These are phyloP conservation scores for Sebastes schlegelii DNA, from an alignment of 2,113 vertebrate genomes.

Conservation along the genomic window DNA sequence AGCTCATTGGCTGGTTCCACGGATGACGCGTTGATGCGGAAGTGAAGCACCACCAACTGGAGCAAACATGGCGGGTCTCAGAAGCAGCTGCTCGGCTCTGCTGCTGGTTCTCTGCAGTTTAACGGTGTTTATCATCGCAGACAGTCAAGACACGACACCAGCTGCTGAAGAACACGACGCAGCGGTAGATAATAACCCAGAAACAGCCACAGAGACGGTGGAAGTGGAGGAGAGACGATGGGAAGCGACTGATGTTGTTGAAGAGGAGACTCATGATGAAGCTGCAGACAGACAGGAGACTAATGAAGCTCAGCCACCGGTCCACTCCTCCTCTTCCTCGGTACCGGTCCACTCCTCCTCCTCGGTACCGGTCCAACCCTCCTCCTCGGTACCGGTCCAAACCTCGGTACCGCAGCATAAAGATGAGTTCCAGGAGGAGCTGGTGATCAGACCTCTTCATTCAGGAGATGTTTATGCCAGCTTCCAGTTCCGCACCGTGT, in stretches of 20 bases:
- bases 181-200: not conserved
- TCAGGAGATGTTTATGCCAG: slow-evolving; percentile 93
- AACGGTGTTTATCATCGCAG: not conserved
- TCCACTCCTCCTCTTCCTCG: too few relatives aligned
- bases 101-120: slow-evolving; percentile 49
- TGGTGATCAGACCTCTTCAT: slow-evolving; percentile 91
- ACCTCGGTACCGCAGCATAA: slow-evolving; percentile 54
- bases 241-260: slow-evolving; percentile 65
- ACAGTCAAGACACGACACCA: slow-evolving; percentile 21
- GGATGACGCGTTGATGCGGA: slow-evolving; percentile 65
- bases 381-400: not conserved
- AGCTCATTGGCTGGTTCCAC: slow-evolving; percentile 60
- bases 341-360: too few relatives aligned
- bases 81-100: slow-evolving; percentile 18
- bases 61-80: slow-evolving; percentile 77
- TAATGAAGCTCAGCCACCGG: too few relatives aligned
- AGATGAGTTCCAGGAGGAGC: slow-evolving; percentile 89
- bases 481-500: slow-evolving; percentile 94
- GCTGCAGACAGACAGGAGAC: not conserved
- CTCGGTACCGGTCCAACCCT: too few relatives aligned
- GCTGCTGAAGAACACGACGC: not conserved
- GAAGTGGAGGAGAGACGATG: slow-evolving; percentile 54
- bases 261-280: slow-evolving; percentile 19
- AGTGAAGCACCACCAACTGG: slow-evolving; percentile 30
- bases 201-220: not conserved